Percentiles rank a stretch among this genome's conserved stretches.
These are phyloP conservation scores for Torymus aiolomorphi DNA, from an alignment of 2,888 invertebrate species.

Conservation along the genomic window DNA sequence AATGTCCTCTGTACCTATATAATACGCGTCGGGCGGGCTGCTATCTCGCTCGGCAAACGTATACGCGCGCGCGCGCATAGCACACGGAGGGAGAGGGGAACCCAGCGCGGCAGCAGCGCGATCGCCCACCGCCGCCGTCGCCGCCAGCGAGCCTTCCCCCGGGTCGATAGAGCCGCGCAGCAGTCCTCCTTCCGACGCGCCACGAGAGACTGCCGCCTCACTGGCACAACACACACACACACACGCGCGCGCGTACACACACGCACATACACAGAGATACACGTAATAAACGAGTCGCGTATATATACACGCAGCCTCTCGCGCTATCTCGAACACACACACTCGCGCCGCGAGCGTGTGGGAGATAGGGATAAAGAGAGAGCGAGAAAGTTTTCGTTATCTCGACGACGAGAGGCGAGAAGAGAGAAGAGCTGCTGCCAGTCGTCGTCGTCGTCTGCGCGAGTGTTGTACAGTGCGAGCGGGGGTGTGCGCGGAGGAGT, in stretches of 20 bases:
- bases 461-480: slow-evolving; percentile 3
- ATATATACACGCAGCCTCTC: too few relatives aligned
- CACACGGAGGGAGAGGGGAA: slow-evolving; percentile 5
- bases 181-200: slow-evolving; percentile 54
- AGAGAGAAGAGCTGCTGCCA: background rate
- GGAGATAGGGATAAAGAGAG: too few relatives aligned
- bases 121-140: background rate
- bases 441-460: slow-evolving; percentile 15
- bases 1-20: slow-evolving; percentile 25
- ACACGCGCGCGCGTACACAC: background rate
- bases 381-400: background rate
- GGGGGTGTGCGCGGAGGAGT: slow-evolving; percentile 26
- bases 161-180: slow-evolving; percentile 59
- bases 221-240: background rate
- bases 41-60: too few relatives aligned
- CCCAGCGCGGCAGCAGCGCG: background rate
- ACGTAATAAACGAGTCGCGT: too few relatives aligned
- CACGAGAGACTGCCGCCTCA: slow-evolving; percentile 35
- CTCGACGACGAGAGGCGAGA: background rate
- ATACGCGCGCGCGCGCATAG: too few relatives aligned
- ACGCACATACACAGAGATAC: too few relatives aligned
- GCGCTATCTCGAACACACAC: background rate
- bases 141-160: slow-evolving; percentile 40
- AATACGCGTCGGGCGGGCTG: background rate
- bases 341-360: background rate